Base-by-base conservation (phyloP, 2,797 vertebrate species). In the Amphiprion clarkii region DNA sequence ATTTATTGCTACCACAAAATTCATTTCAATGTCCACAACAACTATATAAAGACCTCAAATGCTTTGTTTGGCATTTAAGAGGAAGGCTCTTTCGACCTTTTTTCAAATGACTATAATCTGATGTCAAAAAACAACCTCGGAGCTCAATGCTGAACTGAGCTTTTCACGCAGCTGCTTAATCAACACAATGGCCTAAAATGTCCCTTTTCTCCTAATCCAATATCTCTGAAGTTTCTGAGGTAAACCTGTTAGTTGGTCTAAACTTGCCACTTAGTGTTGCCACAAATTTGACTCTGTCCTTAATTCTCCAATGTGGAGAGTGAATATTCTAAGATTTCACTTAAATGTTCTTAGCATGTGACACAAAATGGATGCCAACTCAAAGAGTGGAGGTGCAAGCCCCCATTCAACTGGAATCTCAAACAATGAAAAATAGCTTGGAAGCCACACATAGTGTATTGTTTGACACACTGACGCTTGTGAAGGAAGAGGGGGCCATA, bases 221-320 rank as follows among this genome's bases (percentile, higher is more conserved):
- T 56, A 82, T 75, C 48, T 81, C 69, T 70, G 76, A 84, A 74
- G 79, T 86, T 85, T 91, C 86, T 93, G 92, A 93, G 93, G 91
- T 92, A 93, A 94, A 79, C 88, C 87, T 89, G 90, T 86, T 91
- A 86, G 85, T 87, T 89, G 91, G 87, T 92, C 90, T 80, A 83
- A 91, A 92, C 86, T 79, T 85, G 87, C 86, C 84, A 90, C 88
- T 86, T 91, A 87, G 90, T 89, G 91, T 92, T 92, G 87, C 87
- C 88, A 88, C 85, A 77, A 85, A 83, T 88, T 84, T 75, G 79
- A 93, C 86, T 84, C 78, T 4, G 71, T 88, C 88, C 84, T 79
- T 85, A 82, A 82, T 89, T 93, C 94, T 95, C 94, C 94, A 95
- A 95, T 95, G 95, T 95, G 95, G 94, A 95, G 95, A 93, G 83